Evolutionary conservation across 2,888 invertebrate species (phyloP).

Genomic region (Oxyscelio sp.): DNA sequence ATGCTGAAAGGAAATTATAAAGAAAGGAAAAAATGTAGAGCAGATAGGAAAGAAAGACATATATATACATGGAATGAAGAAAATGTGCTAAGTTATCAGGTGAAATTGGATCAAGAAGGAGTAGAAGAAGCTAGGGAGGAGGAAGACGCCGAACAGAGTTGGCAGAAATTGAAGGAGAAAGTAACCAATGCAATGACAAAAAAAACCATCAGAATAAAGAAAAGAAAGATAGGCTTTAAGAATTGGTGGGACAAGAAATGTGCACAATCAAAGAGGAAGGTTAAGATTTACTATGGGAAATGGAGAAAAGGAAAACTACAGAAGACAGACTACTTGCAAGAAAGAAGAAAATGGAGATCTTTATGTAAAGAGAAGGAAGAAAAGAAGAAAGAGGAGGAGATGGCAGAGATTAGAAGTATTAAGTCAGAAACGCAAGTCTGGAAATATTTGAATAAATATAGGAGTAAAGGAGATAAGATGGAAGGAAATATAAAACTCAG

Average conservation of each 20-base stretch:
- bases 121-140: neutral
- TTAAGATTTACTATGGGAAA: neutral
- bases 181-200: neutral
- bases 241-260: neutral
- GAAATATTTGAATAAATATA: conserved; percentile 31
- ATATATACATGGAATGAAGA: conserved; percentile 10
- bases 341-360: conserved; percentile 9
- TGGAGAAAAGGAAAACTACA: neutral
- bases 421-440: conserved; percentile 20
- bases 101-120: neutral
- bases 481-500: neutral
- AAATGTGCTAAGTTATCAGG: neutral
- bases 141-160: neutral
- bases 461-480: neutral
- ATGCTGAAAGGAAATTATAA: neutral
- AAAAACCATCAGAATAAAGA: neutral
- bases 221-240: neutral
- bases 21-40: neutral
- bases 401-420: conserved; percentile 19
- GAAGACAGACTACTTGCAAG: neutral
- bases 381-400: conserved; percentile 13
- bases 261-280: neutral
- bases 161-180: neutral
- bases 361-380: conserved; percentile 13
- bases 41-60: neutral